Percentiles rank a stretch among this genome's conserved stretches.
These are phyloP conservation scores for Oryzias melastigma DNA, from an alignment of 2,113 vertebrate species.

Conservation along the genomic window DNA sequence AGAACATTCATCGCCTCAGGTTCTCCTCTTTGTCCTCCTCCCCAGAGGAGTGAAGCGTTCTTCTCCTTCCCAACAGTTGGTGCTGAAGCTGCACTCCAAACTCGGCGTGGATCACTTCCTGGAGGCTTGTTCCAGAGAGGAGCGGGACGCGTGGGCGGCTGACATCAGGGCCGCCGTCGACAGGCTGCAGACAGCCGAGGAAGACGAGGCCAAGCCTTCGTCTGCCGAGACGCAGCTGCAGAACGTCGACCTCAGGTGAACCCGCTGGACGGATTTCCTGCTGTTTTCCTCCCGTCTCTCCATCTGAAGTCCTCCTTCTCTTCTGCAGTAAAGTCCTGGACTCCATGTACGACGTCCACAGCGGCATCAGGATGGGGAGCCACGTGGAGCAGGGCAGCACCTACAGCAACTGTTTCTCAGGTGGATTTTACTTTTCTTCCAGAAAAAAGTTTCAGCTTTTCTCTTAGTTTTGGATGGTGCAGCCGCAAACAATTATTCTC, in stretches of 20 bases:
- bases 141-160: conserved; percentile 89
- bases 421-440: conserved; percentile 56
- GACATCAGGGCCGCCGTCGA: conserved; percentile 82
- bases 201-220: conserved; percentile 54
- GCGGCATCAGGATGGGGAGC: conserved; percentile 83
- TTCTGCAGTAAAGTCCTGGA: conserved; percentile 84
- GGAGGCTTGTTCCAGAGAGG: conserved; percentile 89
- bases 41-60: neutral
- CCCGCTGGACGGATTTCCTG: neutral
- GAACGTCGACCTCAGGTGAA: conserved; percentile 86
- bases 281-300: neutral
- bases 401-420: conserved; percentile 91
- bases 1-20: conserved; percentile 36
- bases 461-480: too few species aligned
- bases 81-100: conserved; percentile 86
- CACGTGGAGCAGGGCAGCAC: conserved; percentile 88
- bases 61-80: conserved; percentile 69
- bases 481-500: too few species aligned
- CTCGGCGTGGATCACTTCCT: conserved; percentile 85
- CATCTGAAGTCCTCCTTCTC: neutral
- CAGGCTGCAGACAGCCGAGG: conserved; percentile 71
- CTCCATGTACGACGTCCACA: conserved; percentile 85
- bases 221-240: conserved; percentile 74
- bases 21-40: conserved; percentile 12
- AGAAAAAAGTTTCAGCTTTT: too few species aligned